phyloP scores from a whole-genome alignment of 2,888 invertebrate species.

The Tuta absoluta region DNA sequence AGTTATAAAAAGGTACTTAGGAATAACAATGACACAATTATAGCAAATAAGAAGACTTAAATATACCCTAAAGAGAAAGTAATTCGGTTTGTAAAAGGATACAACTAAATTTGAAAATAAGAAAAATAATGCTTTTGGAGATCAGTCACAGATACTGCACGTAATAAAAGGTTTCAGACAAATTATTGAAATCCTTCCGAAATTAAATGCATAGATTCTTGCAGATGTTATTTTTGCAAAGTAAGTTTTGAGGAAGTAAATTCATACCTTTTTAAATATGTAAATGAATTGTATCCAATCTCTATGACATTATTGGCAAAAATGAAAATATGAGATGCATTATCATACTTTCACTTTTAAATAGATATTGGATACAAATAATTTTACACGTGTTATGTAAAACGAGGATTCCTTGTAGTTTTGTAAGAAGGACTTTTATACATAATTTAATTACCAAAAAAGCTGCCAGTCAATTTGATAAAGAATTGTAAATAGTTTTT shows the following conservation, averaged over 20 bases:
- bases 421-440: too few species aligned
- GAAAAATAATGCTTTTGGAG: slow-evolving; percentile 19
- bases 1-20: background rate
- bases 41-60: slow-evolving; percentile 15
- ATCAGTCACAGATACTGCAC: slow-evolving; percentile 45
- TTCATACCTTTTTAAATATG: background rate
- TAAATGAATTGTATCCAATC: background rate
- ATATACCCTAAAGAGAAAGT: slow-evolving; percentile 28
- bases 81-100: slow-evolving; percentile 21
- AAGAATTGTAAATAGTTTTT: background rate
- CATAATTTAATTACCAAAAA: too few species aligned
- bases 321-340: slow-evolving; percentile 6
- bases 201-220: too few species aligned
- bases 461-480: background rate
- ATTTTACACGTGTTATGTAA: too few species aligned
- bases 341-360: background rate
- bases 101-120: slow-evolving; percentile 9
- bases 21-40: slow-evolving; percentile 29
- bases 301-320: background rate
- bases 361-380: background rate
- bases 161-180: slow-evolving; percentile 18
- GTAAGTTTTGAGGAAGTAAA: too few species aligned
- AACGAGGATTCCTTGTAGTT: too few species aligned
- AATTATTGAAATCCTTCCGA: background rate
- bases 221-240: too few species aligned